Conservation (phyloP, 2,888 invertebrate genomes). For the Calephelis perditalis region DNA sequence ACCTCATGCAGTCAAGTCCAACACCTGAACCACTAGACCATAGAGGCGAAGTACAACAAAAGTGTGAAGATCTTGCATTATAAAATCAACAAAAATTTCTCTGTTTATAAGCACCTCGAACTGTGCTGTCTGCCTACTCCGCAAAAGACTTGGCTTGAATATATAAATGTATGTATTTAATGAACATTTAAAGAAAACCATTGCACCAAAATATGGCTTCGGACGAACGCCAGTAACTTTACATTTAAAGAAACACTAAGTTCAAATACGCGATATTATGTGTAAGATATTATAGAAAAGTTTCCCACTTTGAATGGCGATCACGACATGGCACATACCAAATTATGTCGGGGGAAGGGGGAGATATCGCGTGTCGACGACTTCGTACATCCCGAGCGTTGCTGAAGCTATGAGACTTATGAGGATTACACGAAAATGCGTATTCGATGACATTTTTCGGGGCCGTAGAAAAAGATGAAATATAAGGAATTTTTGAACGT, state of each 20-base stretch:
- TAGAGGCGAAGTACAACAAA: no score
- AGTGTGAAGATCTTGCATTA: no score
- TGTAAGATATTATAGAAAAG: constrained; percentile 29
- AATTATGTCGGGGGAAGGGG: constrained; percentile 41
- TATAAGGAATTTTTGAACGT: constrained; percentile 77
- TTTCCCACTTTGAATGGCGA: constrained; percentile 53
- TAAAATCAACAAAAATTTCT: no score
- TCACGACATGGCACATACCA: constrained; percentile 62
- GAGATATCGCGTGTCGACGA: constrained; percentile 42
- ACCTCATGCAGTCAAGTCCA: no score
- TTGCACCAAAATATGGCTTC: no score
- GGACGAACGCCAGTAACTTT: no score
- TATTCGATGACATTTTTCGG: constrained; percentile 78
- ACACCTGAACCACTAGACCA: no score
- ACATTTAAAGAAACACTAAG: background rate
- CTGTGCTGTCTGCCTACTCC: no score
- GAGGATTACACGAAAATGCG: constrained; percentile 77
- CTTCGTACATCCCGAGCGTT: constrained; percentile 44
- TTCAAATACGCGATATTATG: constrained; percentile 22
- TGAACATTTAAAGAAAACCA: no score
- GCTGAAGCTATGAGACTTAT: constrained; percentile 71
- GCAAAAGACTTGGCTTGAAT: no score
- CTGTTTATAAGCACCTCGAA: no score
- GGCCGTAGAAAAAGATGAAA: constrained; percentile 75
- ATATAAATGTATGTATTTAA: no score